Evolutionary conservation across 2,888 invertebrate species (phyloP), one percentile per base, ranked within the genome.

Genomic region (Hylaea fasciaria): DNA sequence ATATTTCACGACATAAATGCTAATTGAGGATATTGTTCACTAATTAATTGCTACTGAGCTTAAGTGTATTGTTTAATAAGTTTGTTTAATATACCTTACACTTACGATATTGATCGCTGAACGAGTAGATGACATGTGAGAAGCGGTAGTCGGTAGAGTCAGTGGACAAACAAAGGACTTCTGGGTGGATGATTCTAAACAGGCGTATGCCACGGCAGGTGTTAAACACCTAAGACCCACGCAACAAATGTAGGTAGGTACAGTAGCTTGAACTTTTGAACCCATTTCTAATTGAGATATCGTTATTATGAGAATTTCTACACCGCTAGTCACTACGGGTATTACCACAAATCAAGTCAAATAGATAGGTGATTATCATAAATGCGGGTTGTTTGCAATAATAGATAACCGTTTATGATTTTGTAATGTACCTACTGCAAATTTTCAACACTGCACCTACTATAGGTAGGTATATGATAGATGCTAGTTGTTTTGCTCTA

Each of bases 301-400:
- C 22, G 22, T 22, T 5, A 22, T 22, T 49, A 40, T 64, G 64
- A 54, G 12, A 10, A 68, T 68, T 52, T 28, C 46, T 16, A 52
- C 43, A 52, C 28, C 28, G 32, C 39, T 14, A 43, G 54, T 55
- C 52, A 54, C 43, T 29, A 37, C n/a, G 22, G 1, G 17, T 55
- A 29, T 47, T 52, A 44, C 40, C 47, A 45, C 44, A 47, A 52
- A 62, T 62, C 61, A 45, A 48, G 56, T 48, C 44, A 39, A 44
- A 47, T 48, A 56, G 56, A 62, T 56, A 62, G 43, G 52, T 49
- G 47, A 62, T 62, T 56, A 52, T 17, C 61, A 62, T 62, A 56
- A 47, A 62, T 62, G 48, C 56, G 61, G 61, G 61, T 32, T 52
- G 52, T 62, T 52, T 56, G 61, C 51, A 52, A 52, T 29, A 28